Evolutionary conservation across 2,797 vertebrate species (phyloP).

Genomic region (Lutjanus argentimaculatus): DNA sequence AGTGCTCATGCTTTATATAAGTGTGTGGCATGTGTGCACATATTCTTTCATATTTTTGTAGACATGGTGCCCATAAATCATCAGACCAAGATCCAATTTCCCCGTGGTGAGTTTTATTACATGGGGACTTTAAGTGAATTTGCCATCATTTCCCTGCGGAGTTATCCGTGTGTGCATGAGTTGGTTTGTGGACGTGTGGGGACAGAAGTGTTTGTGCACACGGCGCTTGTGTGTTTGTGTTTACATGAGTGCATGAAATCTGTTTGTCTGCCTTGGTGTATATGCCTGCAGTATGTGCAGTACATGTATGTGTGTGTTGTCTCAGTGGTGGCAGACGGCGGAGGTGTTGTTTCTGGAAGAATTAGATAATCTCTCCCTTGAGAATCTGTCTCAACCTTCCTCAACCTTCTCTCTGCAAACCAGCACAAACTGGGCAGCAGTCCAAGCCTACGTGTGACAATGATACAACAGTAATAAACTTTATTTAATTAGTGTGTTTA

Average conservation of each 20-base stretch:
- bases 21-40: constrained; percentile 19
- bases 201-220: constrained; percentile 8
- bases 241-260: constrained; percentile 2
- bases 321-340: constrained; percentile 32
- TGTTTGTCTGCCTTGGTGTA: constrained; percentile 20
- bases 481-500: constrained; percentile 11
- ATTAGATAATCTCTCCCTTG: constrained; percentile 46
- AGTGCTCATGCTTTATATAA: constrained; percentile 7
- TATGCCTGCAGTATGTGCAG: not conserved
- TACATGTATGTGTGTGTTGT: constrained; percentile 5
- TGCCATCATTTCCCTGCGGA: constrained; percentile 42
- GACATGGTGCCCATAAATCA: constrained; percentile 59
- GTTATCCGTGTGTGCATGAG: constrained; percentile 1
- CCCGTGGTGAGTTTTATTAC: constrained; percentile 51
- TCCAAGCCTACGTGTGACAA: constrained; percentile 26
- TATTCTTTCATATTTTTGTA: constrained; percentile 19
- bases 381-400: constrained; percentile 33
- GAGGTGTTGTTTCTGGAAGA: constrained; percentile 38
- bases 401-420: constrained; percentile 21
- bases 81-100: constrained; percentile 53
- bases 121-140: constrained; percentile 50
- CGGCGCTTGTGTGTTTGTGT: constrained; percentile 11
- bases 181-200: constrained; percentile 7
- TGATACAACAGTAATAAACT: not conserved
- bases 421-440: constrained; percentile 18